Percentiles rank a stretch among this genome's conserved stretches.
Evolutionary conservation across 2,113 vertebrate species (phyloP).

Genomic region (Plestiodon gilberti): DNA sequence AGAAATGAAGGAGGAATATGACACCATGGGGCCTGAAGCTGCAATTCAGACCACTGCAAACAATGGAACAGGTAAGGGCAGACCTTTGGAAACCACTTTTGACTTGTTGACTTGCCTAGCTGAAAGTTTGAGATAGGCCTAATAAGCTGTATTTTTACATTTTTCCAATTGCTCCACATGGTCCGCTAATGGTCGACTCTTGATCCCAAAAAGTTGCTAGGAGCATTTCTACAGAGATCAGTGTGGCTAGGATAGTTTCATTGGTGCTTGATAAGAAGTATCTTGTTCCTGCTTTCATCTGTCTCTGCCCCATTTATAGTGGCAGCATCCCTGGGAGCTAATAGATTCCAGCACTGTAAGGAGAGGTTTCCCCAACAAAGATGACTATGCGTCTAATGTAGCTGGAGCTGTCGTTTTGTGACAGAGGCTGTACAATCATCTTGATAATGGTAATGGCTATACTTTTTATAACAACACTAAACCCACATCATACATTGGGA

Average conservation of each 20-base stretch:
- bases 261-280: not conserved
- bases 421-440: not conserved
- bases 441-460: constrained; percentile 33
- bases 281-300: accelerated
- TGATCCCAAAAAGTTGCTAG: not conserved
- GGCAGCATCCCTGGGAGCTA: constrained; percentile 5
- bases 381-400: not conserved
- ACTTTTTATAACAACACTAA: constrained; percentile 21
- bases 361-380: constrained; percentile 9
- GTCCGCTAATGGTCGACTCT: accelerated
- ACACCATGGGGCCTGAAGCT: constrained; percentile 92
- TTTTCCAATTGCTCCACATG: accelerated
- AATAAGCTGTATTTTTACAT: not conserved
- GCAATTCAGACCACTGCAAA: constrained; percentile 88
- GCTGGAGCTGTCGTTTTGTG: constrained; percentile 14
- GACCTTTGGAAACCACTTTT: accelerated
- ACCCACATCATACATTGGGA: not conserved
- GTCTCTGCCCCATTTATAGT: not conserved
- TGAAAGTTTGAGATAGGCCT: not conserved
- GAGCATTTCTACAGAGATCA: not conserved
- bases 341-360: not conserved
- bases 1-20: constrained; percentile 98
- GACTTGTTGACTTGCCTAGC: not conserved
- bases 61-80: constrained; percentile 92
- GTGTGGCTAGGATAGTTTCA: not conserved